Conservation (phyloP, 1,140 invertebrate species). For the Acromyrmex echinatior region DNA sequence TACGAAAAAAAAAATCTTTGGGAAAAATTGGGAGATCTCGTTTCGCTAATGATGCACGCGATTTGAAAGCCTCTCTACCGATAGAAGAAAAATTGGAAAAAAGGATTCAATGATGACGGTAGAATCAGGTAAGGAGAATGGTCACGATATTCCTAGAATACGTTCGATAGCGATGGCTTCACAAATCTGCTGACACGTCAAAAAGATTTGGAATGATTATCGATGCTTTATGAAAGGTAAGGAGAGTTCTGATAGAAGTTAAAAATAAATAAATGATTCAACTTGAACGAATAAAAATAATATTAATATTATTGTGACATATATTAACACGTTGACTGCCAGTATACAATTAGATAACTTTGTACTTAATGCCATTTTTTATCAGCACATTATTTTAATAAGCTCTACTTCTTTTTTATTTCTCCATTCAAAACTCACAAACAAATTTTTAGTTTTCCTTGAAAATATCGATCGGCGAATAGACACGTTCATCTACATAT, state of each 20-base stretch:
- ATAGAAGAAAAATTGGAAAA: slow-evolving; percentile 48
- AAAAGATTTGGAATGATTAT: slow-evolving; percentile 26
- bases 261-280: background rate
- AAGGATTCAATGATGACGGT: slow-evolving; percentile 52
- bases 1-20: slow-evolving; percentile 33
- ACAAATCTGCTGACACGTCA: background rate
- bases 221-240: slow-evolving; percentile 1
- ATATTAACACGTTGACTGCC: background rate
- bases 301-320: background rate
- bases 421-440: background rate
- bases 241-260: slow-evolving; percentile 18
- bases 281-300: background rate
- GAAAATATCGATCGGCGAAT: background rate
- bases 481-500: background rate
- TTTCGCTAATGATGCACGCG: slow-evolving; percentile 65
- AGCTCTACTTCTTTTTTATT: background rate
- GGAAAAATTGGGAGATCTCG: slow-evolving; percentile 58
- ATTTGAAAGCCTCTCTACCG: slow-evolving; percentile 57
- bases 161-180: background rate
- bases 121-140: slow-evolving; percentile 57
- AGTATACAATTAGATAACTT: background rate
- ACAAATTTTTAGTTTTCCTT: background rate
- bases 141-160: slow-evolving; percentile 28
- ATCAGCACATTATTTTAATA: background rate
- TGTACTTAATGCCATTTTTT: background rate